A percentile compares a stretch with the other conserved stretches of the same genome.
These are phyloP conservation scores for Melieria picta DNA, from an alignment of 2,888 invertebrate genomes.

Conservation along the genomic window DNA sequence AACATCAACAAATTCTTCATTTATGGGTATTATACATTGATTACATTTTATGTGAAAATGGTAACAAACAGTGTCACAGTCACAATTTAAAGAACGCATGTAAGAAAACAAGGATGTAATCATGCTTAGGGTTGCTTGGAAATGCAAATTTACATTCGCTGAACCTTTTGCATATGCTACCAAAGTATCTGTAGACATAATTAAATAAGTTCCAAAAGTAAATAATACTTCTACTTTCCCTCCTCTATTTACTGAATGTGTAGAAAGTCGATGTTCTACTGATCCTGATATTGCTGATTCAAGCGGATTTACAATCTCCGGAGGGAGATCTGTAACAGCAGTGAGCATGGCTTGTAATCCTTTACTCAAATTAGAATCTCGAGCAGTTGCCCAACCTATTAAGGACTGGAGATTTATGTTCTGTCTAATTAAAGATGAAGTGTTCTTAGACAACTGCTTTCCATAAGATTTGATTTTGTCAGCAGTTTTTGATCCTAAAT, in stretches of 20 bases:
- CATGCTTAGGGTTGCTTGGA: conserved; percentile 1
- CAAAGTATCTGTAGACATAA: conserved; percentile 2
- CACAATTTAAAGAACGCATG: background rate
- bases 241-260: background rate
- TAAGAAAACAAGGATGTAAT: background rate
- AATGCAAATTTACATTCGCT: conserved; percentile 7
- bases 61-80: background rate
- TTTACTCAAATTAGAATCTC: background rate
- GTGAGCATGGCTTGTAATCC: background rate
- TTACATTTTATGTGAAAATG: background rate
- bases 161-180: conserved; percentile 7
- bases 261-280: background rate
- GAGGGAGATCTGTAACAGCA: background rate
- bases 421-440: background rate
- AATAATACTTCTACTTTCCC: conserved; percentile 2
- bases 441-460: no score
- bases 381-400: conserved; percentile 3
- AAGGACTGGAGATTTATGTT: background rate
- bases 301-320: background rate
- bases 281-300: conserved; percentile 1
- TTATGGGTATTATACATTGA: background rate
- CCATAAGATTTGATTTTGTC: conserved; percentile 11
- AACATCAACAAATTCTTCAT: background rate
- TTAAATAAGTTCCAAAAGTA: background rate
- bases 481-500: background rate